Conservation (phyloP, 1,140 invertebrate species). For the Heliconius melpomene region DNA sequence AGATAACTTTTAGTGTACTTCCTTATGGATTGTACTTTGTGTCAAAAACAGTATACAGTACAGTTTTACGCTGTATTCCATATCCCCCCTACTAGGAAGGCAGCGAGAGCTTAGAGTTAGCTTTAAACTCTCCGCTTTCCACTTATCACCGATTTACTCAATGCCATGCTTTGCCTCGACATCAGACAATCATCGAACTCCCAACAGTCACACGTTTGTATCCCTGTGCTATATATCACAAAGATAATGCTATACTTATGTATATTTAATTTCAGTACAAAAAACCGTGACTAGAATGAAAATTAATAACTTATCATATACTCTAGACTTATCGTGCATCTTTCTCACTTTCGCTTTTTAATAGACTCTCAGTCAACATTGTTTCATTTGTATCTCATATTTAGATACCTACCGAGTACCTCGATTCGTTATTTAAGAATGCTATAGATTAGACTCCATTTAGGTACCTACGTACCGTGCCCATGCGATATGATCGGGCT, state of each 20-base stretch:
- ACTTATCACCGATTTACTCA: too few species aligned
- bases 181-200: too few species aligned
- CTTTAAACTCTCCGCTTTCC: too few species aligned
- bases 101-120: too few species aligned
- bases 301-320: background rate
- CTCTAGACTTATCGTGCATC: background rate
- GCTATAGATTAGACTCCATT: background rate
- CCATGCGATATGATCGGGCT: background rate
- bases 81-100: too few species aligned
- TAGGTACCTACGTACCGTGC: background rate
- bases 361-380: slow-evolving; percentile 11
- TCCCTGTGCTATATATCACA: too few species aligned
- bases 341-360: slow-evolving; percentile 24
- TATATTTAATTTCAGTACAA: background rate
- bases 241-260: background rate
- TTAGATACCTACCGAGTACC: background rate
- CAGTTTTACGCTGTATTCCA: background rate
- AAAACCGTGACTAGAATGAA: background rate
- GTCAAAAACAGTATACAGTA: background rate
- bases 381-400: slow-evolving; percentile 18
- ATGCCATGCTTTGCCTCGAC: too few species aligned
- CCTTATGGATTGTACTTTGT: background rate
- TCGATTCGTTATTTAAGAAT: background rate
- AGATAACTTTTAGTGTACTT: background rate
- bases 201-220: too few species aligned